phyloP scores from a whole-genome alignment of 2,797 vertebrate genomes.

The Helarctos malayanus region DNA sequence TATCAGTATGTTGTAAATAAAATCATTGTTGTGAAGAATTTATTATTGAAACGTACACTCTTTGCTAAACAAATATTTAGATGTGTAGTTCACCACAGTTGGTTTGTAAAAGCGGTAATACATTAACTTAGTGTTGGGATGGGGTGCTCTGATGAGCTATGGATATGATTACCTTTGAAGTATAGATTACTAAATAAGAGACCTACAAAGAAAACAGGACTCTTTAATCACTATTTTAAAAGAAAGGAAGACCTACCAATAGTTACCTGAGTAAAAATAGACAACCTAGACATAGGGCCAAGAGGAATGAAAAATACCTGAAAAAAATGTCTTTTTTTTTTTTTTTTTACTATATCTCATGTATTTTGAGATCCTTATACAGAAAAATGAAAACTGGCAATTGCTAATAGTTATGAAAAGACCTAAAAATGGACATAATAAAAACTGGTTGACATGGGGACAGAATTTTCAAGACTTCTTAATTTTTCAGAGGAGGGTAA shows the following conservation, averaged over 20 bases:
- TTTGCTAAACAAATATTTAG: slow-evolving; percentile 1
- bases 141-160: not conserved
- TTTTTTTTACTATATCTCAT: not conserved
- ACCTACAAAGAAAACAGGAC: not conserved
- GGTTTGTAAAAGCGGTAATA: not conserved
- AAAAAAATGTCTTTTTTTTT: not conserved
- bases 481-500: not conserved
- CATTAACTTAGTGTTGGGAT: not conserved
- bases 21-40: not conserved
- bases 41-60: not conserved
- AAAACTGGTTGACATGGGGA: not conserved
- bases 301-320: not conserved
- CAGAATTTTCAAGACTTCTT: not conserved
- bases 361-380: not conserved
- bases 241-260: not conserved
- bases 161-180: not conserved
- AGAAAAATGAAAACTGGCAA: not conserved
- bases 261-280: not conserved
- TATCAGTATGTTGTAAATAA: slow-evolving; percentile 21
- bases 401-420: not conserved
- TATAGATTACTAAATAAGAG: not conserved
- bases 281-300: not conserved
- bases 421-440: not conserved
- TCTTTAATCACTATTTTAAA: not conserved
- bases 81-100: not conserved